A percentile compares a stretch with the other conserved stretches of the same genome.
These are phyloP conservation scores for Agrochola litura DNA, from an alignment of 2,888 invertebrate species.

Conservation along the genomic window DNA sequence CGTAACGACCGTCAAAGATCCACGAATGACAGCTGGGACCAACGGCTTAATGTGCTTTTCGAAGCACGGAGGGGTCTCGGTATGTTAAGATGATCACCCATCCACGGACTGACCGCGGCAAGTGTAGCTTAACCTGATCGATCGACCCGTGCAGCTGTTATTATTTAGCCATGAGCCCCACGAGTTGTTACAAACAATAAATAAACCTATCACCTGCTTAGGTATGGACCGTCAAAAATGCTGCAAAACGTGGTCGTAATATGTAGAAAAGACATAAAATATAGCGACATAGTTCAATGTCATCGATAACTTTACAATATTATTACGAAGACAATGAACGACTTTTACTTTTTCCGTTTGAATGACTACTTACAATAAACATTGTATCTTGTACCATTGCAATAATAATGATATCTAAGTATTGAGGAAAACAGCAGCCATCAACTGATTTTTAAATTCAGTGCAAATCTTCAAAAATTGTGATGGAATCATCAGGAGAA, in stretches of 20 bases:
- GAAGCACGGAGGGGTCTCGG: no score
- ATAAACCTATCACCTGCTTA: no score
- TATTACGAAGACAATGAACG: slow-evolving; percentile 9
- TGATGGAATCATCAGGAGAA: background rate
- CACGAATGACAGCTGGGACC: no score
- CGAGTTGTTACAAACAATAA: no score
- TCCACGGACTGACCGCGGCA: no score
- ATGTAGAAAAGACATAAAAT: background rate
- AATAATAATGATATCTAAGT: background rate
- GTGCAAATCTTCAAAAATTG: background rate
- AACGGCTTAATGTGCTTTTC: no score
- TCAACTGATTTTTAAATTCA: background rate
- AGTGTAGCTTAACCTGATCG: no score
- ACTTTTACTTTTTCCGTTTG: background rate
- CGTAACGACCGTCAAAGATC: no score
- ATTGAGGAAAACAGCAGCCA: background rate
- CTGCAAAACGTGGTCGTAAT: background rate
- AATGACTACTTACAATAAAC: background rate
- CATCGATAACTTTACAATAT: background rate
- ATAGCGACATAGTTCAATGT: background rate
- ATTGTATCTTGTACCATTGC: background rate
- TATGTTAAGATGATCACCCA: no score
- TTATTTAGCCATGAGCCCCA: no score
- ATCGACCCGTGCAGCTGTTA: no score
- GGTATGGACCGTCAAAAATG: background rate